Conservation (phyloP, 2,888 invertebrate species). For the Saturnia japonica region DNA sequence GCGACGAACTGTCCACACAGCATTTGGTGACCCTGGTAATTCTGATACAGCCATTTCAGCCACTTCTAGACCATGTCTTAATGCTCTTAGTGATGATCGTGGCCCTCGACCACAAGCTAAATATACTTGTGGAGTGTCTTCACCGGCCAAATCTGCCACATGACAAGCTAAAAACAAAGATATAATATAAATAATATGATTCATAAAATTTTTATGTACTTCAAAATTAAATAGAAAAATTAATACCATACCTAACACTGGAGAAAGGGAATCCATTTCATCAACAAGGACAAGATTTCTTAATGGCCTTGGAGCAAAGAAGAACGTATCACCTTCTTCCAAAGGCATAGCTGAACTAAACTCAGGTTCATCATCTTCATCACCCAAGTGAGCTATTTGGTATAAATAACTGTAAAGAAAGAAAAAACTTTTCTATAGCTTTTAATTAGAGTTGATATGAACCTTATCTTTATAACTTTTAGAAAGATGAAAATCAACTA, state of each 20-base stretch:
- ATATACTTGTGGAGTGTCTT: slow-evolving; percentile 99
- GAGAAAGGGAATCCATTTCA: slow-evolving; percentile 97
- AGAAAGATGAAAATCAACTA: background rate
- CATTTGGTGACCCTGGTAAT: slow-evolving; percentile 99
- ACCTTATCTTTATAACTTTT: too few relatives aligned
- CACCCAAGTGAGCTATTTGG: slow-evolving; percentile 99
- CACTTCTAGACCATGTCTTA: slow-evolving; percentile 98
- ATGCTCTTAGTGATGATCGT: slow-evolving; percentile 94
- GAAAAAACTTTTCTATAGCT: background rate
- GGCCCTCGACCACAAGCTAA: slow-evolving; percentile 98
- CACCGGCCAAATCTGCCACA: slow-evolving; percentile 97
- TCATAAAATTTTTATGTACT: background rate
- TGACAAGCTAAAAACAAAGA: slow-evolving; percentile 83
- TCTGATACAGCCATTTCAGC: slow-evolving; percentile 99
- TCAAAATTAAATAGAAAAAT: slow-evolving; percentile 18
- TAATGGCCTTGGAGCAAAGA: slow-evolving; percentile 96
- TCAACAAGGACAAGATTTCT: slow-evolving; percentile 98
- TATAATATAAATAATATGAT: background rate
- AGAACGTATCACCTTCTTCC: slow-evolving; percentile 99
- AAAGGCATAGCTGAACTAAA: slow-evolving; percentile 99
- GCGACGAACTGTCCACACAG: slow-evolving; percentile 99
- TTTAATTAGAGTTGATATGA: background rate
- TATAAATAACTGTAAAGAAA: slow-evolving; percentile 90
- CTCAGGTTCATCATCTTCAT: slow-evolving; percentile 99
- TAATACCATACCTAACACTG: slow-evolving; percentile 86